Base-by-base conservation (phyloP, 2,113 vertebrate species). In the Apodemus speciosus region DNA sequence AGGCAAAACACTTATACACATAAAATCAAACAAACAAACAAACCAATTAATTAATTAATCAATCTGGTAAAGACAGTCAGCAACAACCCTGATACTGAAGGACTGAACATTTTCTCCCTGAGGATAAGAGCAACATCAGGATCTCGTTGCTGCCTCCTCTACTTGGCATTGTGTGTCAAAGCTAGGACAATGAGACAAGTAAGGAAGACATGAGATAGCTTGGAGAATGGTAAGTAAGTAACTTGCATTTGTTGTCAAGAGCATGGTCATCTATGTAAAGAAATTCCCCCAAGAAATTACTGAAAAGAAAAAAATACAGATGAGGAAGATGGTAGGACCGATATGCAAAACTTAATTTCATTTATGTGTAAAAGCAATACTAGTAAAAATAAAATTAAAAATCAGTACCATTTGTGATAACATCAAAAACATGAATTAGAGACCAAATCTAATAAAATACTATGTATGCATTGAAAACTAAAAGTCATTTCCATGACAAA, bases 381-480 rank as follows among this genome's bases (percentile, higher is more conserved):
- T 79, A 60, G 53, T 58, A 40, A 56, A 21, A 62, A 76, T 18
- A 49, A 91, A 88, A 77, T 84, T n/a, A 56, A 91, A 91, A 88
- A 32, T 14, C n/a, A 64, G 16, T 58, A 40, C 11, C n/a, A 80
- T 46, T 89, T 62, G 62, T 8, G 84, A 71, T 53, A 72, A 21
- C 53, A 84, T 51, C 9, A 73, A 89, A 92, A 88, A 43, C 23
- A 71, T 27, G 35, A 81, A 92, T 35, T 69, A 89, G 86, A 25
- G 40, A 30, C 69, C 46, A 85, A 89, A 80, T 60, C 32, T 75
- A 85, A 72, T 43, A 10, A 92, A 95, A 85, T 62, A 56, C 14
- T 16, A 85, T 92, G 89, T 58, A 18, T 30, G 38, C n/a, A n/a
- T 14, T 83, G 56, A 89, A 95, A 94, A 89, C 25, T 10, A n/a